phyloP scores from a whole-genome alignment of 2,888 invertebrate genomes.

The Philaethria dido region DNA sequence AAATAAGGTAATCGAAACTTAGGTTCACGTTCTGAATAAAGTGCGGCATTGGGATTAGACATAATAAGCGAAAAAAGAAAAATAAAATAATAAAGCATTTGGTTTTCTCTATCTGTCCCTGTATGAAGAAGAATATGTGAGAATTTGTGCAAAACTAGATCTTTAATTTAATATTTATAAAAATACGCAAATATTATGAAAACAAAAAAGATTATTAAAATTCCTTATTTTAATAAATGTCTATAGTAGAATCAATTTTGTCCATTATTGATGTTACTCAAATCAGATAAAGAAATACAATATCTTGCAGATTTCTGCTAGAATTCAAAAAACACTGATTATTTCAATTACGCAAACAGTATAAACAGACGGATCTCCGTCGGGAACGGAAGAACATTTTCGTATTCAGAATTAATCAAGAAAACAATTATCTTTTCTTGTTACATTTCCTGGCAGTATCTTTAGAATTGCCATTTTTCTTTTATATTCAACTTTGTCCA shows the following conservation, averaged over 20 bases:
- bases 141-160: too few relatives aligned
- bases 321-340: conserved; percentile 46
- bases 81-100: not conserved
- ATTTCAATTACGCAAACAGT: conserved; percentile 42
- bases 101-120: not conserved
- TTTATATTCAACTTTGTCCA: conserved; percentile 36
- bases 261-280: not conserved
- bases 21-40: not conserved
- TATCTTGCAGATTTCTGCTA: conserved; percentile 12
- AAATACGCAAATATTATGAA: too few relatives aligned
- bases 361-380: conserved; percentile 45
- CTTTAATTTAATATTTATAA: too few relatives aligned
- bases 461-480: conserved; percentile 44
- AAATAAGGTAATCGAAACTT: not conserved
- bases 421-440: conserved; percentile 71
- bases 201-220: too few relatives aligned
- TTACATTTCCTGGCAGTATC: conserved; percentile 59
- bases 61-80: not conserved
- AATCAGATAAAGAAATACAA: not conserved
- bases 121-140: not conserved
- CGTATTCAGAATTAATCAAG: conserved; percentile 70
- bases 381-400: conserved; percentile 48
- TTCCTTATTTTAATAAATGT: too few relatives aligned
- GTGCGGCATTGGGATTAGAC: not conserved
- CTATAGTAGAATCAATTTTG: not conserved